Conservation (phyloP, 2,888 invertebrate genomes). For the Muschampia plurimacula region DNA sequence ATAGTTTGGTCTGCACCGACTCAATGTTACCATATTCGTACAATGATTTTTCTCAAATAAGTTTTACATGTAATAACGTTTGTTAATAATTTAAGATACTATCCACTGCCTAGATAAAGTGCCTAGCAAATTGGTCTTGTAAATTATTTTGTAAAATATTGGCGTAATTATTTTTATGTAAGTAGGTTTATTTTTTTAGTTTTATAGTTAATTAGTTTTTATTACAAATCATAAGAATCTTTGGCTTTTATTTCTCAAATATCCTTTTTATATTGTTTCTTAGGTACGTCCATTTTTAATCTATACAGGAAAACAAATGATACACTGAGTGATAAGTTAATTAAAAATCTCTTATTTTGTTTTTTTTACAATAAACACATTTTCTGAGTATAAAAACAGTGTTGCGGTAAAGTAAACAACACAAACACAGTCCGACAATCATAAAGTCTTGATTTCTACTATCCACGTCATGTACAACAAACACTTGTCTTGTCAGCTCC, state of each 20-base stretch:
- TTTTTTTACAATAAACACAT: constrained; percentile 83
- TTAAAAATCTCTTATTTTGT: constrained; percentile 83
- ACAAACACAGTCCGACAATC: constrained; percentile 71
- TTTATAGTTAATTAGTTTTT: constrained; percentile 51
- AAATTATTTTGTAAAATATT: constrained; percentile 78
- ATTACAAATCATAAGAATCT: constrained; percentile 37
- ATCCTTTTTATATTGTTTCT: background rate
- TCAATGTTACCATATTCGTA: constrained; percentile 61
- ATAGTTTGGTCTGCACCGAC: constrained; percentile 41
- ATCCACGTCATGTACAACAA: constrained; percentile 64
- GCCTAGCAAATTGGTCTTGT: constrained; percentile 60
- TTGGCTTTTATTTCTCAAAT: constrained; percentile 20
- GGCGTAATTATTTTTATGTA: constrained; percentile 57
- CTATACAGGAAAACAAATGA: constrained; percentile 2
- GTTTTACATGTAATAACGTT: constrained; percentile 15
- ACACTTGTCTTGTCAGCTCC: constrained; percentile 63
- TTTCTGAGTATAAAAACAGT: constrained; percentile 76
- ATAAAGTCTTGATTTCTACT: constrained; percentile 70
- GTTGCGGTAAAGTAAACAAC: constrained; percentile 75
- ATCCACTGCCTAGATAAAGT: constrained; percentile 70
- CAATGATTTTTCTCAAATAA: constrained; percentile 40
- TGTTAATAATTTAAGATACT: constrained; percentile 37
- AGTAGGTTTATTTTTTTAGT: constrained; percentile 51
- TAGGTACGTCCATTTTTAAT: background rate
- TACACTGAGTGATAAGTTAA: constrained; percentile 56